Evolutionary conservation across 2,888 invertebrate genomes (phyloP).

Genomic region (Drosophila affinis): DNA sequence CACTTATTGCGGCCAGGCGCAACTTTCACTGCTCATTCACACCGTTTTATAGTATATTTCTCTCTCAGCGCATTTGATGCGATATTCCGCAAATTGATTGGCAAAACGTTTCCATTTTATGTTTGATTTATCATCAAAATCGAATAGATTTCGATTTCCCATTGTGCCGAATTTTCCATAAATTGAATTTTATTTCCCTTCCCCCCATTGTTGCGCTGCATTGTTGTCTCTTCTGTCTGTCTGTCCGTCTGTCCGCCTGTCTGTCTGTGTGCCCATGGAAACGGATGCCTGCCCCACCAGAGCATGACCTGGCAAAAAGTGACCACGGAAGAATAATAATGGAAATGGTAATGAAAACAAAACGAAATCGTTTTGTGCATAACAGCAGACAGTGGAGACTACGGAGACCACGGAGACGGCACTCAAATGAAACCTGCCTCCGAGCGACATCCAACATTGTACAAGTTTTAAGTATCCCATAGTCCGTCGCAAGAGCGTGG

Average conservation of each 20-base stretch:
- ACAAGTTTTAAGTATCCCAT: neutral
- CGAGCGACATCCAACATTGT: constrained; percentile 10
- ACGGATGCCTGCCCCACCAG: constrained; percentile 34
- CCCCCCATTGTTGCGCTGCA: neutral
- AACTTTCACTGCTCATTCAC: constrained; percentile 70
- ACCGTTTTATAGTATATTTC: constrained; percentile 23
- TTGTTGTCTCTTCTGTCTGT: constrained; percentile 6
- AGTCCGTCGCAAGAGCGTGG: neutral
- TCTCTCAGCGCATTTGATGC: constrained; percentile 20
- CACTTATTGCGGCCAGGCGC: constrained; percentile 63
- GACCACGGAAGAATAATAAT: constrained; percentile 35
- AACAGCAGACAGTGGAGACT: constrained; percentile 13
- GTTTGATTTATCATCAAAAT: constrained; percentile 25
- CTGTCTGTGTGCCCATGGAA: neutral
- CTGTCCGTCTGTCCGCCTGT: neutral
- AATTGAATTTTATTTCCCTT: constrained; percentile 14
- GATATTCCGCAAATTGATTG: constrained; percentile 23
- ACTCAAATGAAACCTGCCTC: constrained; percentile 13
- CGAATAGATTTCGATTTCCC: constrained; percentile 17
- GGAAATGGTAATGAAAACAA: constrained; percentile 68
- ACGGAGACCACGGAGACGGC: constrained; percentile 1
- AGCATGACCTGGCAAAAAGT: constrained; percentile 59
- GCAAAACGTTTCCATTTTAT: constrained; percentile 31
- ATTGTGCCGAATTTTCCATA: constrained; percentile 47
- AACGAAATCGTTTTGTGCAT: constrained; percentile 41